A percentile compares a stretch with the other conserved stretches of the same genome.
These are phyloP conservation scores for Trichopria drosophilae DNA, from an alignment of 2,888 invertebrate species.

Conservation along the genomic window DNA sequence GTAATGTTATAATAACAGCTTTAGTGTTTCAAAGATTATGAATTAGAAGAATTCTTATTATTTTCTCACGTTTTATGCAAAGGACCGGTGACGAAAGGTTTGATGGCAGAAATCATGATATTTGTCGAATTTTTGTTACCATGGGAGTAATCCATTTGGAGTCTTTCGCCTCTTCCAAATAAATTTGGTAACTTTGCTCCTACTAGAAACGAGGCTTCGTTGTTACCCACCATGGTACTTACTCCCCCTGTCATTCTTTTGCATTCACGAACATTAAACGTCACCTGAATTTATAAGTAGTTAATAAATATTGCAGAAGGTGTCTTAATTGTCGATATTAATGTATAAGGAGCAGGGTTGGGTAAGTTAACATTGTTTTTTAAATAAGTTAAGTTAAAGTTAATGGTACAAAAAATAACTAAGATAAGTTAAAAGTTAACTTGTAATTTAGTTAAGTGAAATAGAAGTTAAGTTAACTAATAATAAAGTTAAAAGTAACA, in stretches of 20 bases:
- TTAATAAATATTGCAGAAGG: too few species aligned
- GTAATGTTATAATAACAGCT: slow-evolving; percentile 29
- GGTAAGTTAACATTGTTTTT: slow-evolving; percentile 2
- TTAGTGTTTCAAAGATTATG: slow-evolving; percentile 8
- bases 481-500: too few species aligned
- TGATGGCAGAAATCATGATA: slow-evolving; percentile 77
- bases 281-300: slow-evolving; percentile 63
- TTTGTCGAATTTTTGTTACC: slow-evolving; percentile 82
- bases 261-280: slow-evolving; percentile 83
- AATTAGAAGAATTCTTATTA: slow-evolving; percentile 6
- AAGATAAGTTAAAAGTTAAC: too few species aligned
- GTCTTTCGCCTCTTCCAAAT: slow-evolving; percentile 82
- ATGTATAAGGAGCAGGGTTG: slow-evolving; percentile 3
- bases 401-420: too few species aligned
- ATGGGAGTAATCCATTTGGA: slow-evolving; percentile 82
- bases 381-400: slow-evolving; percentile 3
- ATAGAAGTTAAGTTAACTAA: too few species aligned
- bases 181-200: slow-evolving; percentile 81
- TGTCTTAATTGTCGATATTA: too few species aligned
- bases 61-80: slow-evolving; percentile 68
- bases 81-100: slow-evolving; percentile 77
- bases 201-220: slow-evolving; percentile 82
- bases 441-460: too few species aligned
- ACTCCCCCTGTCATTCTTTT: slow-evolving; percentile 82
- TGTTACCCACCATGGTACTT: slow-evolving; percentile 86